phyloP scores from a whole-genome alignment of 2,888 invertebrate genomes.

The Leistus spinibarbis region DNA sequence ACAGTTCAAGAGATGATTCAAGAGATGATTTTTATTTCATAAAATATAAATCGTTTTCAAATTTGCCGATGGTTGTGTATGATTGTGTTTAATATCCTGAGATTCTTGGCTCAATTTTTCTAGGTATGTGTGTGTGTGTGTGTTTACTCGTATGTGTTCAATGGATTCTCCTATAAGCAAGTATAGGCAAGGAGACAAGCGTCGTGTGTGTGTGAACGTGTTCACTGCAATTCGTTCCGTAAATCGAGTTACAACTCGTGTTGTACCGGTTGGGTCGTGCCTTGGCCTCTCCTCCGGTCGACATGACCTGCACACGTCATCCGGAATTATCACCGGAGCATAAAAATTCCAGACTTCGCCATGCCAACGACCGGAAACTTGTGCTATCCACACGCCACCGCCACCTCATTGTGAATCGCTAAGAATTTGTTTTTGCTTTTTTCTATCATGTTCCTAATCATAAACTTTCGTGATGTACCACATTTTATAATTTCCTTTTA shows the following conservation, averaged over 20 bases:
- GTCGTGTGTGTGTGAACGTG: neutral
- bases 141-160: neutral
- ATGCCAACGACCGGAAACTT: neutral
- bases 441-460: neutral
- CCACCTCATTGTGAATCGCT: neutral
- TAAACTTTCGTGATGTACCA: neutral
- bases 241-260: conserved; percentile 31
- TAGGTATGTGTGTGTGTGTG: neutral
- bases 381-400: neutral
- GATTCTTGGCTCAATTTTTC: neutral
- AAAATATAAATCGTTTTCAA: no score
- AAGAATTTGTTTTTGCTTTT: neutral
- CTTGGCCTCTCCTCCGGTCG: neutral
- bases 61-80: no score
- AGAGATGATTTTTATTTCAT: no score
- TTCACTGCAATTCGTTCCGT: neutral
- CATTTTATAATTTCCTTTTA: neutral
- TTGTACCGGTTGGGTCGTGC: conserved; percentile 8
- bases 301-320: conserved; percentile 39
- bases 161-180: neutral
- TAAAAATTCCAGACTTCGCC: conserved; percentile 28
- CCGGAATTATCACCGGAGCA: conserved; percentile 35
- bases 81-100: neutral
- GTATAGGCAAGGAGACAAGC: neutral
- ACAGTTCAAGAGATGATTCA: no score